Conservation (phyloP, 1,140 invertebrate species). For the Zaprionus inermis region DNA sequence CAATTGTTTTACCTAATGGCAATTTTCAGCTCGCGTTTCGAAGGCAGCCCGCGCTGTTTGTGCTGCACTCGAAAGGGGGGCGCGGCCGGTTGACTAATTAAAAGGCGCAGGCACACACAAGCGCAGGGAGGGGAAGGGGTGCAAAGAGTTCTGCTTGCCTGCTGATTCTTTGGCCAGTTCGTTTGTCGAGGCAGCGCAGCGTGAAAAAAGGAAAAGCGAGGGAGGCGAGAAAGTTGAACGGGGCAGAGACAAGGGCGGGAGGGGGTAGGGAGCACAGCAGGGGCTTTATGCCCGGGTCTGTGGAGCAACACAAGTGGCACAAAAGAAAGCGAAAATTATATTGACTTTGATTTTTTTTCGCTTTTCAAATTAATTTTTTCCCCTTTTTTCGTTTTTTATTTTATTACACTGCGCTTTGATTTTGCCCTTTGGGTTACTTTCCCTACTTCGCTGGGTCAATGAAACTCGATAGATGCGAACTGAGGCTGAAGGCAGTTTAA, state of each 20-base stretch:
- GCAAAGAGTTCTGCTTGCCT: background rate
- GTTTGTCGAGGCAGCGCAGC: constrained; percentile 39
- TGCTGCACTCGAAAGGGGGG: constrained; percentile 58
- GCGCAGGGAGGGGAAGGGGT: background rate
- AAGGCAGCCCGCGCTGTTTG: constrained; percentile 42
- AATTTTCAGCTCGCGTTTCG: constrained; percentile 55
- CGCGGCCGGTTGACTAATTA: constrained; percentile 66
- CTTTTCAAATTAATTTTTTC: constrained; percentile 58
- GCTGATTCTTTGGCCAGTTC: constrained; percentile 28
- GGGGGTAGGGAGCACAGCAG: background rate
- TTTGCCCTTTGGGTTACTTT: constrained; percentile 14
- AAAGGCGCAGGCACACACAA: constrained; percentile 42
- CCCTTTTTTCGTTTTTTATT: background rate
- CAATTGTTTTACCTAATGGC: constrained; percentile 77
- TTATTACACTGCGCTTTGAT: constrained; percentile 24
- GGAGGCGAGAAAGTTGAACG: constrained; percentile 17
- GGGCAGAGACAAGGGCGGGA: background rate
- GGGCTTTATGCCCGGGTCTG: background rate
- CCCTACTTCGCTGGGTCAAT: constrained; percentile 6
- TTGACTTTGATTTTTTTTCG: constrained; percentile 72
- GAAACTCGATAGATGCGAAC: constrained; percentile 17
- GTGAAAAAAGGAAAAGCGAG: constrained; percentile 12
- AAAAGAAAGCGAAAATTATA: constrained; percentile 75
- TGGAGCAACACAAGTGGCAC: constrained; percentile 38
- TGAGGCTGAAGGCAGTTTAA: constrained; percentile 20